Evolutionary conservation across 2,888 invertebrate species (phyloP).

Genomic region (Drosophila antonietae): DNA sequence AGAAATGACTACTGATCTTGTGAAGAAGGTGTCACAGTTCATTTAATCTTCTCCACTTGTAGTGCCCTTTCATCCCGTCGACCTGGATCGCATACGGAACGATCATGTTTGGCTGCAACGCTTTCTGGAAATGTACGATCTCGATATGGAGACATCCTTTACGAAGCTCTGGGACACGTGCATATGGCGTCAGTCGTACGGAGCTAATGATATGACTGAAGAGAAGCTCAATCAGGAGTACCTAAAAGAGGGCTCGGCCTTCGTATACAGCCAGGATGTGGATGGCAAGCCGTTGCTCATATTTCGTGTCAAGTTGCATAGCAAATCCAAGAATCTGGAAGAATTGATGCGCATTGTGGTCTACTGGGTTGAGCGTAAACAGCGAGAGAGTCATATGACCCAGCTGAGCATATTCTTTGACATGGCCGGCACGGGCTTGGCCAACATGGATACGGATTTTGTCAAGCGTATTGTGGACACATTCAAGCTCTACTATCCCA

Average conservation of each 20-base stretch:
- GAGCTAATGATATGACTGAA: slow-evolving; percentile 91
- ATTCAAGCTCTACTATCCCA: slow-evolving; percentile 95
- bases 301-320: slow-evolving; percentile 92
- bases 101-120: slow-evolving; percentile 90
- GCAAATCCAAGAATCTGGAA: slow-evolving; percentile 90
- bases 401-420: slow-evolving; percentile 95
- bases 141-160: slow-evolving; percentile 88
- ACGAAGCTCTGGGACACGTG: slow-evolving; percentile 93
- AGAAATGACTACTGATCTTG: neutral
- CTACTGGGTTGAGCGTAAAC: slow-evolving; percentile 88
- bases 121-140: slow-evolving; percentile 90
- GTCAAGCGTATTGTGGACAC: slow-evolving; percentile 94
- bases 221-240: slow-evolving; percentile 89
- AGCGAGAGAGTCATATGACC: slow-evolving; percentile 89
- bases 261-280: slow-evolving; percentile 91
- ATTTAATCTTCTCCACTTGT: neutral
- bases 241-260: slow-evolving; percentile 91
- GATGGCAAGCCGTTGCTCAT: slow-evolving; percentile 92
- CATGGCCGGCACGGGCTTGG: slow-evolving; percentile 93
- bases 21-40: neutral
- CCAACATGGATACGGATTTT: slow-evolving; percentile 96
- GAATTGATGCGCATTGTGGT: slow-evolving; percentile 92
- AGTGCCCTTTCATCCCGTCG: slow-evolving; percentile 87
- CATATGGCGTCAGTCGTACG: slow-evolving; percentile 92
- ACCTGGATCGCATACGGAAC: slow-evolving; percentile 89